phyloP scores from a whole-genome alignment of 1,140 invertebrate genomes.

The Agrypnia vestita region DNA sequence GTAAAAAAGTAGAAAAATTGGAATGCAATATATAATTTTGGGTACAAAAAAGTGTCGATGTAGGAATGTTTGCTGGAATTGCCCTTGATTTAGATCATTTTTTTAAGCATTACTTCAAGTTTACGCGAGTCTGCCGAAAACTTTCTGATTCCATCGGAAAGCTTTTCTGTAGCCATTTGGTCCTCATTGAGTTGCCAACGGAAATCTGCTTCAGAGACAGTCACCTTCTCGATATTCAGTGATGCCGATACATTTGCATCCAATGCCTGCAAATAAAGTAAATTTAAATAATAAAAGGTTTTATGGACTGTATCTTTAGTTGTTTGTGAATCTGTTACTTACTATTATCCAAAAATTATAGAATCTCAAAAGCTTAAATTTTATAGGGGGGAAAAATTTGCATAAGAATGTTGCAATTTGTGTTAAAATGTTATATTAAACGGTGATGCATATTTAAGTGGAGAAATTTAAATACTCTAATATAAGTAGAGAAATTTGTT shows the following conservation, averaged over 20 bases:
- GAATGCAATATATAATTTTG: neutral
- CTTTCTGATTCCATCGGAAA: constrained; percentile 97
- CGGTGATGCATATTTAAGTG: no score
- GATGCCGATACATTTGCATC: constrained; percentile 75
- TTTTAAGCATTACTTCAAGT: constrained; percentile 84
- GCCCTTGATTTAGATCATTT: constrained; percentile 67
- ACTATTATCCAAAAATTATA: no score
- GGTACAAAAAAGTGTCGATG: no score
- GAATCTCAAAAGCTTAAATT: no score
- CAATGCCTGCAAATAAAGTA: constrained; percentile 63
- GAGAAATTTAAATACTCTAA: no score
- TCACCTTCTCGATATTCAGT: constrained; percentile 79
- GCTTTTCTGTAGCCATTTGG: constrained; percentile 97
- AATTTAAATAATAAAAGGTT: no score
- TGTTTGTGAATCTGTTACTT: no score
- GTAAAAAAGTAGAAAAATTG: constrained; percentile 16
- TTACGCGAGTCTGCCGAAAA: constrained; percentile 95
- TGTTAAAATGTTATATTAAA: no score
- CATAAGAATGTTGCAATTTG: no score
- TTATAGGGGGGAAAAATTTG: no score
- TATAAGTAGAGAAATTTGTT: no score
- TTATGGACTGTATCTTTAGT: no score
- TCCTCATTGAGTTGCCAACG: constrained; percentile 98
- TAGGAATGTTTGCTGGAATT: constrained; percentile 39
- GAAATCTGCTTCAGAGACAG: constrained; percentile 87